phyloP scores from a whole-genome alignment of 2,888 invertebrate genomes.

The Napeogenes inachia region DNA sequence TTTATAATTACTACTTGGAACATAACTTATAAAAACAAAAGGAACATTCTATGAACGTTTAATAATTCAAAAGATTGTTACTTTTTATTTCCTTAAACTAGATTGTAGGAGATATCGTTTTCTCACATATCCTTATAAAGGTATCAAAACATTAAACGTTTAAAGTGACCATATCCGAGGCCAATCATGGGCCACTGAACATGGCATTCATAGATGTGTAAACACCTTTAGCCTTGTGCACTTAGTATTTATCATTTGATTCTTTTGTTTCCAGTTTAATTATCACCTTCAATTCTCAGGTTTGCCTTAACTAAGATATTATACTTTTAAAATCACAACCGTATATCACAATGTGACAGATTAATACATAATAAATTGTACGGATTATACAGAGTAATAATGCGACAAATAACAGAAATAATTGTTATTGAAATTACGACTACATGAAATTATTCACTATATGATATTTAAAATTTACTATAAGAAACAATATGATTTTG shows the following conservation, averaged over 20 bases:
- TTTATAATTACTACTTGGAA: too few relatives aligned
- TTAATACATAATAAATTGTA: constrained; percentile 9
- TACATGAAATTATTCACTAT: too few relatives aligned
- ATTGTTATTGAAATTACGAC: neutral
- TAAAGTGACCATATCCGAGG: constrained; percentile 30
- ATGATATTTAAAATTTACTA: too few relatives aligned
- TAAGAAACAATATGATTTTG: too few relatives aligned
- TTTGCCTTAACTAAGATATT: constrained; percentile 12
- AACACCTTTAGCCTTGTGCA: constrained; percentile 31
- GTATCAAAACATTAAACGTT: constrained; percentile 7
- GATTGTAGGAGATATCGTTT: too few relatives aligned
- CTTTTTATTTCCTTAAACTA: too few relatives aligned
- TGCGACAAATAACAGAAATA: neutral
- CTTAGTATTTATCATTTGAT: constrained; percentile 34
- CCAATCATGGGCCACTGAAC: constrained; percentile 38
- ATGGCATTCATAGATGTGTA: constrained; percentile 39
- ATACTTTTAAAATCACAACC: constrained; percentile 1
- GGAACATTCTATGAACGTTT: too few relatives aligned
- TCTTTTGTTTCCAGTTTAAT: constrained; percentile 38
- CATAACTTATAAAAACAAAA: too few relatives aligned
- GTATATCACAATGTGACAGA: constrained; percentile 16
- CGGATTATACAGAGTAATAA: neutral
- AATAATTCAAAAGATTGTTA: too few relatives aligned
- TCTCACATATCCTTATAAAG: neutral
- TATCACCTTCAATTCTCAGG: constrained; percentile 24